Conservation (phyloP, 2,888 invertebrate genomes). For the Orthonychiurus folsomi region DNA sequence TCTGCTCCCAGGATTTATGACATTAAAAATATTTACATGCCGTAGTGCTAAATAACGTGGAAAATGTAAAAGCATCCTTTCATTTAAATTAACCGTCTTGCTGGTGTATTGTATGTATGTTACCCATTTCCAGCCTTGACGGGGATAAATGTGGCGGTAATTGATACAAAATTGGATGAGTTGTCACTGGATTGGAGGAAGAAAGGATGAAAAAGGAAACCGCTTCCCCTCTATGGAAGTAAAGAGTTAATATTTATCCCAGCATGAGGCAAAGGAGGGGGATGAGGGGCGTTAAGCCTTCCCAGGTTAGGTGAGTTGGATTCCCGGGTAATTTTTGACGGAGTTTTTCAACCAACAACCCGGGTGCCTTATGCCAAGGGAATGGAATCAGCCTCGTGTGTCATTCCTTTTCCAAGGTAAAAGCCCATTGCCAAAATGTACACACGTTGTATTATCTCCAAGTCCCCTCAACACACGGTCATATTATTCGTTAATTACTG, state of each 20-base stretch:
- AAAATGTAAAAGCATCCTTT: too few species aligned
- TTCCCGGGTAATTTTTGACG: not conserved
- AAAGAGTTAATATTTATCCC: slow-evolving; percentile 18
- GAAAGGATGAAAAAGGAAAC: slow-evolving; percentile 3
- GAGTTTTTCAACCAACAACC: too few species aligned
- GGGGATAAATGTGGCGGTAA: slow-evolving; percentile 1
- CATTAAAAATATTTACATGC: too few species aligned
- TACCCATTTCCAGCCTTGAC: too few species aligned
- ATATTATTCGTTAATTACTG: slow-evolving; percentile 28
- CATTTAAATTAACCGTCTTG: too few species aligned
- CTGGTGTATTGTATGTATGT: too few species aligned
- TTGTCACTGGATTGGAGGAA: slow-evolving; percentile 20
- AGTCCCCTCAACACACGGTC: not conserved
- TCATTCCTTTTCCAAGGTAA: not conserved
- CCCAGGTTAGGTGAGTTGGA: not conserved
- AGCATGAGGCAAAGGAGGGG: slow-evolving; percentile 10
- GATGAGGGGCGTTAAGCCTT: slow-evolving; percentile 6
- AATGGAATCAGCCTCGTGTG: not conserved
- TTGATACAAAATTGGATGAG: slow-evolving; percentile 11
- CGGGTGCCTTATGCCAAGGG: too few species aligned
- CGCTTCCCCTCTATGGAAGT: not conserved
- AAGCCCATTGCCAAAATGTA: not conserved
- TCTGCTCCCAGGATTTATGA: too few species aligned
- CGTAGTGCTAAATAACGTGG: too few species aligned
- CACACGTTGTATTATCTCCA: not conserved